Conservation (phyloP, 2,888 invertebrate species). For the Megaustenia siamemsis region DNA sequence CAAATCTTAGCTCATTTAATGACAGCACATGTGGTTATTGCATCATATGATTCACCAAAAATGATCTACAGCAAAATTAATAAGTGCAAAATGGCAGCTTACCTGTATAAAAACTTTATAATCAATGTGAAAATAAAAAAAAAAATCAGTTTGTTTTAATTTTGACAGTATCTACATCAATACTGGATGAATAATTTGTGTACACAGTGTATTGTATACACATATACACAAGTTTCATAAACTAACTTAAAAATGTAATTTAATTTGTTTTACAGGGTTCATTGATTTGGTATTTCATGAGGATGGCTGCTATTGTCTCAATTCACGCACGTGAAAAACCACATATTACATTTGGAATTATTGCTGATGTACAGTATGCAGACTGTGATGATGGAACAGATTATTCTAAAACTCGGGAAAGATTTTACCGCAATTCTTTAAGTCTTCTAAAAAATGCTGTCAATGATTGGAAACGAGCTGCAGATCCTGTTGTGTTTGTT, state of each 20-base stretch:
- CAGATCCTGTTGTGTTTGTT: constrained; percentile 69
- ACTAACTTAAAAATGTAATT: not conserved
- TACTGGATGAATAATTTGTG: too few relatives aligned
- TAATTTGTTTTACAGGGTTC: constrained; percentile 10
- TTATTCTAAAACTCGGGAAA: constrained; percentile 69
- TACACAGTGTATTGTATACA: not conserved
- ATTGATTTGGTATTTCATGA: not conserved
- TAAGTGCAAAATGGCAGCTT: too few relatives aligned
- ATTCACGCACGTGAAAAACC: constrained; percentile 18
- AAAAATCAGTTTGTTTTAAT: too few relatives aligned
- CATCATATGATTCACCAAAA: too few relatives aligned
- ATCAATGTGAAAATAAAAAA: too few relatives aligned
- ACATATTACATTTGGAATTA: constrained; percentile 76
- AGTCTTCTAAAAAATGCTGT: constrained; percentile 74
- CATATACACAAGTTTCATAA: not conserved
- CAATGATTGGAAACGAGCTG: constrained; percentile 68
- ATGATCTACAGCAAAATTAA: too few relatives aligned
- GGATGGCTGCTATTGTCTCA: constrained; percentile 14
- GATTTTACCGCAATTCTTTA: constrained; percentile 78
- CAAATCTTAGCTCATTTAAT: too few relatives aligned
- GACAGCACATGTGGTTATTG: too few relatives aligned
- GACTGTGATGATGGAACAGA: constrained; percentile 77
- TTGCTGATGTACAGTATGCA: constrained; percentile 81
- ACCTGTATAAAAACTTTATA: too few relatives aligned
- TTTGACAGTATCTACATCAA: too few relatives aligned